phyloP scores from a whole-genome alignment of 2,888 invertebrate species.

The Mythimna loreyi region DNA sequence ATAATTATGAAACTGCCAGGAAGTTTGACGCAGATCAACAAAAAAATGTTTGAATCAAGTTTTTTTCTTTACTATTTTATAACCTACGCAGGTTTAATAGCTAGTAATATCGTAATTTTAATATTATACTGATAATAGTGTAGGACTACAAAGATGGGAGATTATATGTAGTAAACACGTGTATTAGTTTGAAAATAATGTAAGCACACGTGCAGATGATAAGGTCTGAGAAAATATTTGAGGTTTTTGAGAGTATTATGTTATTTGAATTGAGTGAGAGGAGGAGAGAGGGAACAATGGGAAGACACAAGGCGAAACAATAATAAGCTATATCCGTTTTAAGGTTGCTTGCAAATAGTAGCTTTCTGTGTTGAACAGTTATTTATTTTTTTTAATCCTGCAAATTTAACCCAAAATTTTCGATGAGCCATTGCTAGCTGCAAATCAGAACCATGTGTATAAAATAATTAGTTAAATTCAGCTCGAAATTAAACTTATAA shows the following conservation, averaged over 20 bases:
- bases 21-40: conserved; percentile 42
- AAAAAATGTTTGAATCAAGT: conserved; percentile 45
- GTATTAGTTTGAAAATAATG: conserved; percentile 8
- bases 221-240: not conserved
- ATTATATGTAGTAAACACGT: not conserved
- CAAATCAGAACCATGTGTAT: too few relatives aligned
- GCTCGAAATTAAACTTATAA: too few relatives aligned
- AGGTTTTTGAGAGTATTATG: not conserved
- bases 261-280: not conserved
- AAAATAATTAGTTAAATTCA: too few relatives aligned
- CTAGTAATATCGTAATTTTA: not conserved
- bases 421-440: too few relatives aligned
- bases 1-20: conserved; percentile 15
- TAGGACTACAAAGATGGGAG: not conserved
- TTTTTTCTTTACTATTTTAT: conserved; percentile 19
- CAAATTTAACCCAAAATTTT: too few relatives aligned
- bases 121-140: conserved; percentile 19
- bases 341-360: too few relatives aligned
- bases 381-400: too few relatives aligned
- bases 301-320: not conserved
- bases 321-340: too few relatives aligned
- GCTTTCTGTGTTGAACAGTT: too few relatives aligned
- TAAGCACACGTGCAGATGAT: conserved; percentile 33
- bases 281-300: not conserved
- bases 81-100: conserved; percentile 16